Evolutionary conservation across 2,888 invertebrate genomes (phyloP).

Genomic region (Stenichneumon culpator): DNA sequence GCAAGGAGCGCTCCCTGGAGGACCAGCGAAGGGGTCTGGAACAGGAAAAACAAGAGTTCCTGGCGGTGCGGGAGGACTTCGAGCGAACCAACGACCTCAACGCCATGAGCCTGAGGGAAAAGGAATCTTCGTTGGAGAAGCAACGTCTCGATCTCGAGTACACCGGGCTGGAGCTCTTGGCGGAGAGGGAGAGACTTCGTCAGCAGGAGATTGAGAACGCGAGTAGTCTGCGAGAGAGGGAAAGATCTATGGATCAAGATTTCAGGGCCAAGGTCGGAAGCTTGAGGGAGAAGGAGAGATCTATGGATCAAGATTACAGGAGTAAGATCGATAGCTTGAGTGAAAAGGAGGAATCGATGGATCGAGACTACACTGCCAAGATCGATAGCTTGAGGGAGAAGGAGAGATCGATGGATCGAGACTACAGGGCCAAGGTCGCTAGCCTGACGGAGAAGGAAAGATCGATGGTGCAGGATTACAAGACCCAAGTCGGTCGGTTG

Average conservation of each 20-base stretch:
- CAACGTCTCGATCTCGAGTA: not conserved
- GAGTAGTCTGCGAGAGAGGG: not conserved
- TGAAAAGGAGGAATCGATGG: not conserved
- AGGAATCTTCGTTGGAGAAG: not conserved
- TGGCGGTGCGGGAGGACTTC: not conserved
- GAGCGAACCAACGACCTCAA: not conserved
- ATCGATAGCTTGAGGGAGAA: not conserved
- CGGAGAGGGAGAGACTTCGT: conserved; percentile 24
- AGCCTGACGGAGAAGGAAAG: not conserved
- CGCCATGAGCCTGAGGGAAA: not conserved
- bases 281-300: not conserved
- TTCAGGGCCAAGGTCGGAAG: not conserved
- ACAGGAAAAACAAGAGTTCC: not conserved
- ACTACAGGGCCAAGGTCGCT: not conserved
- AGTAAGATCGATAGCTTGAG: not conserved
- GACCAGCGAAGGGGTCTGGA: not conserved
- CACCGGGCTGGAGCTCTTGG: not conserved
- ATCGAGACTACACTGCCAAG: not conserved
- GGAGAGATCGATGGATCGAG: not conserved
- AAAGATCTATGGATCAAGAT: not conserved
- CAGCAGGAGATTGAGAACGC: not conserved
- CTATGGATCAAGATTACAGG: not conserved
- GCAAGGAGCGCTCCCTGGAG: not conserved
- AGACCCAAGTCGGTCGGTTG: not conserved
- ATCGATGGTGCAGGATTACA: not conserved